phyloP scores from a whole-genome alignment of 2,113 vertebrate species.

The Halcyon malimbica region DNA sequence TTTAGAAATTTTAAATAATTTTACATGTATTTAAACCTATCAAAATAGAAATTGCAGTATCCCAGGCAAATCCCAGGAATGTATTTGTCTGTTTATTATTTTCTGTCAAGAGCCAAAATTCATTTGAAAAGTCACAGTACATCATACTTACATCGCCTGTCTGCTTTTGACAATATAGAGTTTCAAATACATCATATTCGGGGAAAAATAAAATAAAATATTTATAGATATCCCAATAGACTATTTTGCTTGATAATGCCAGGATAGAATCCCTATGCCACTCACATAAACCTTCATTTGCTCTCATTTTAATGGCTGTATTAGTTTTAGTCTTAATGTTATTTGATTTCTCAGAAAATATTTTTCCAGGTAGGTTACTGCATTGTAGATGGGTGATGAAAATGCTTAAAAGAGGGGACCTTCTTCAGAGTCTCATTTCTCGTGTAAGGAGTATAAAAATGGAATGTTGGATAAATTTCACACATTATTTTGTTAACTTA shows the following conservation, averaged over 20 bases:
- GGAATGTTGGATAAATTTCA: background rate
- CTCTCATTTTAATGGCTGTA: background rate
- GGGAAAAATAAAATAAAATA: background rate
- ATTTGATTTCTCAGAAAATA: conserved; percentile 24
- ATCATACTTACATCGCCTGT: background rate
- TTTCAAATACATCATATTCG: background rate
- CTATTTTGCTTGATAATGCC: background rate
- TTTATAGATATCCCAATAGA: background rate
- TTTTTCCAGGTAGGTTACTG: background rate
- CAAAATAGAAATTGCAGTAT: background rate
- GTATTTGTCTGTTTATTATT: background rate
- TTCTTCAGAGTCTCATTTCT: background rate
- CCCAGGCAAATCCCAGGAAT: background rate
- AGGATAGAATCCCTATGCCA: background rate
- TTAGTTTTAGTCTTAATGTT: conserved; percentile 2
- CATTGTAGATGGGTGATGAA: background rate
- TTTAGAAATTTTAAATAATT: background rate
- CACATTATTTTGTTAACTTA: background rate
- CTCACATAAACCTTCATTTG: background rate
- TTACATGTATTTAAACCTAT: background rate
- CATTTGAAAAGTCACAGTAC: background rate
- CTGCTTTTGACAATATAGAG: background rate
- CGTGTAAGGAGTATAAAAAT: background rate
- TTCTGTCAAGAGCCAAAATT: background rate
- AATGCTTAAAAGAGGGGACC: background rate